These are phyloP conservation scores for Hoplostethus atlanticus DNA, from an alignment of 2,797 vertebrate genomes.

Conservation along the genomic window DNA sequence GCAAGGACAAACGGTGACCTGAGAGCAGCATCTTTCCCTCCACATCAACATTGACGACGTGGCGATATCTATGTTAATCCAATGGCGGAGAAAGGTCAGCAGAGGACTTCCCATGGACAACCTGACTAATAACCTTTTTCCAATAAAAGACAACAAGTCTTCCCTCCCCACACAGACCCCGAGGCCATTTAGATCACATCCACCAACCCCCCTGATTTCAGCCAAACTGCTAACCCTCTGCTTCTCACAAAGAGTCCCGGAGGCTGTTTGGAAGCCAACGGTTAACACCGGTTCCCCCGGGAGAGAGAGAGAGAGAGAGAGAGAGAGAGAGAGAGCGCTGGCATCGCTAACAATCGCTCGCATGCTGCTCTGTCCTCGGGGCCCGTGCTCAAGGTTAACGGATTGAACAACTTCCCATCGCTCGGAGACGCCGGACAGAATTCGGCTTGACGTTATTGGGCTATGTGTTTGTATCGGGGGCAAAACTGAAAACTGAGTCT, in stretches of 20 bases:
- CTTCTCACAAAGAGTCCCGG: slow-evolving; percentile 41
- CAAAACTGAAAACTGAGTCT: not conserved
- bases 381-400: slow-evolving; percentile 68
- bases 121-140: slow-evolving; percentile 37
- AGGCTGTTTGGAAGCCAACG: slow-evolving; percentile 51
- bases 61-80: slow-evolving; percentile 33
- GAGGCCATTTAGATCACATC: slow-evolving; percentile 46
- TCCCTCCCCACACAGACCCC: slow-evolving; percentile 16
- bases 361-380: slow-evolving; percentile 59
- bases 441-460: not conserved
- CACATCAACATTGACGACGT: slow-evolving; percentile 31
- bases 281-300: slow-evolving; percentile 37
- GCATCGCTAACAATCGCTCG: slow-evolving; percentile 51
- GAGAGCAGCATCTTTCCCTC: slow-evolving; percentile 6
- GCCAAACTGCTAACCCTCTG: slow-evolving; percentile 50
- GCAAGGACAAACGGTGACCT: slow-evolving; percentile 6
- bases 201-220: slow-evolving; percentile 39
- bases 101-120: slow-evolving; percentile 23
- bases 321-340: slow-evolving; percentile 5
- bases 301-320: too few relatives aligned
- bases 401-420: slow-evolving; percentile 43
- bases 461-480: not conserved
- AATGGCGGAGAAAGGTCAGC: slow-evolving; percentile 21
- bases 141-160: slow-evolving; percentile 35
- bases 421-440: slow-evolving; percentile 20